Evolutionary conservation across 2,888 invertebrate genomes (phyloP).

Genomic region (Idaea aversata): DNA sequence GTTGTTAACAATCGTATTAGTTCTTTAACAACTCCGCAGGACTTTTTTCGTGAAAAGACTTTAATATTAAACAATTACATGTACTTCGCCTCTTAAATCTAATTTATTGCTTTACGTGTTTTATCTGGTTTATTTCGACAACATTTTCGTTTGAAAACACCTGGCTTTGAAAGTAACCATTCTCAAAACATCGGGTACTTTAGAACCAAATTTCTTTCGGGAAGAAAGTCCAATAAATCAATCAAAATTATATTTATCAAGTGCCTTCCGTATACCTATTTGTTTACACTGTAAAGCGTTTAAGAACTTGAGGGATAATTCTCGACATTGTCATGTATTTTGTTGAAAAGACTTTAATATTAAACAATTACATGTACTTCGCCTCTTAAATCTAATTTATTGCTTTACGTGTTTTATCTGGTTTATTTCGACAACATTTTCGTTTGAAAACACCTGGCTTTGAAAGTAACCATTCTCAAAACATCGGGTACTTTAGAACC

Average conservation of each 20-base stretch:
- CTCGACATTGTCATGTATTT: background rate
- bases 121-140: background rate
- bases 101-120: background rate
- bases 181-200: background rate
- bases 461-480: background rate
- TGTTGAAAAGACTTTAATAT: background rate
- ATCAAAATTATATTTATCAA: background rate
- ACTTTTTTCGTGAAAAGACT: background rate
- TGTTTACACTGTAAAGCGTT: background rate
- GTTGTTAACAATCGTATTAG: background rate
- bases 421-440: background rate
- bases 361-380: conserved; percentile 1
- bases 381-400: background rate
- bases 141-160: background rate
- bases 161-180: background rate
- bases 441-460: background rate
- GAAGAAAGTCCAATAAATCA: background rate
- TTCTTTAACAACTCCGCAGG: background rate
- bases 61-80: background rate
- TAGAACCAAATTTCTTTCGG: background rate
- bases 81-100: background rate
- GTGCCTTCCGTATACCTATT: too few relatives aligned
- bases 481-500: background rate
- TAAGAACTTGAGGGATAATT: background rate
- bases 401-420: background rate